phyloP scores from a whole-genome alignment of 2,888 invertebrate genomes.

The Drosophila putrida region DNA sequence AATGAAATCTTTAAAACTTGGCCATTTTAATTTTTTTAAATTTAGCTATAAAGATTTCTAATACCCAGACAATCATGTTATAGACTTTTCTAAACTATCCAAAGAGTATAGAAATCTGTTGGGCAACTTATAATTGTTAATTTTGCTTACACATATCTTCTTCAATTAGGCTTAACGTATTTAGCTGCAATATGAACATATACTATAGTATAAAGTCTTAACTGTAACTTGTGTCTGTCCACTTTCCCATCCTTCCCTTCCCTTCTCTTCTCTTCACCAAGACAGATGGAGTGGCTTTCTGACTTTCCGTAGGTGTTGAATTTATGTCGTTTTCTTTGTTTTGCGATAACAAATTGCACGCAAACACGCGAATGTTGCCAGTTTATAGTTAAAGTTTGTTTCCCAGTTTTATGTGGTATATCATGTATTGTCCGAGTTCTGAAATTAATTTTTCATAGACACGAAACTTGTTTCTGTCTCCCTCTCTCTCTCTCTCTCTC shows the following conservation, averaged over 20 bases:
- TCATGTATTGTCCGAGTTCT: conserved; percentile 43
- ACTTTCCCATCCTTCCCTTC: background rate
- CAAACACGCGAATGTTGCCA: conserved; percentile 62
- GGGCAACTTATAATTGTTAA: background rate
- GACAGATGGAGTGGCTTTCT: conserved; percentile 11
- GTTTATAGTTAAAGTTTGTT: conserved; percentile 13
- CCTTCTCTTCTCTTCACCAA: background rate
- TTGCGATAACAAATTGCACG: conserved; percentile 68
- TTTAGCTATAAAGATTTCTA: no score
- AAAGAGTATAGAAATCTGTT: background rate
- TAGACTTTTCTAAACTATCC: background rate
- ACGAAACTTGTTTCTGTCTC: conserved; percentile 46
- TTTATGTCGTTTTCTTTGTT: conserved; percentile 67
- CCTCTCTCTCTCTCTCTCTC: conserved; percentile 7
- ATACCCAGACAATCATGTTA: no score
- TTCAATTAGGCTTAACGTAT: conserved; percentile 47
- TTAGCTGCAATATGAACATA: conserved; percentile 14
- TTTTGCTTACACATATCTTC: background rate
- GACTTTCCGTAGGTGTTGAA: conserved; percentile 74
- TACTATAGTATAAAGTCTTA: conserved; percentile 3
- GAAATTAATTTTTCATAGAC: conserved; percentile 75
- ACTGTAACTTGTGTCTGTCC: conserved; percentile 6
- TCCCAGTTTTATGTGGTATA: conserved; percentile 2
- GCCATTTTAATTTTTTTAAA: no score
- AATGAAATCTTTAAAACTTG: no score